These are phyloP conservation scores for Helogale parvula DNA, from an alignment of 2,113 vertebrate species.

Conservation along the genomic window DNA sequence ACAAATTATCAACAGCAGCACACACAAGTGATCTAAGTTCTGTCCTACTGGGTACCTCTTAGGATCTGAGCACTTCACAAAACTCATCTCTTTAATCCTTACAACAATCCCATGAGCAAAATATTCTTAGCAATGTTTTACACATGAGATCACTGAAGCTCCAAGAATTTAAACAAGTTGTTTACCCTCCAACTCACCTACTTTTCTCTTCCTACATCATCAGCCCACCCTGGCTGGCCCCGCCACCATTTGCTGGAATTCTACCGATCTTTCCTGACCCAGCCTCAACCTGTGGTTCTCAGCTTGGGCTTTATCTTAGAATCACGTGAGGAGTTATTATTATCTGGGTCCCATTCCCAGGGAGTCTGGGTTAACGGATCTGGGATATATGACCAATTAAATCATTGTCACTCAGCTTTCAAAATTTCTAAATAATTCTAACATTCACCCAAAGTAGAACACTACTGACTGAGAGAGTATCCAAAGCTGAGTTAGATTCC, in stretches of 20 bases:
- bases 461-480: not conserved
- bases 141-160: not conserved
- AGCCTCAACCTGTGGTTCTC: not conserved
- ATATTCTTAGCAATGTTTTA: not conserved
- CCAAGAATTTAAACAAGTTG: not conserved
- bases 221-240: not conserved
- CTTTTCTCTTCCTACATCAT: not conserved
- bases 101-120: not conserved
- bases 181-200: not conserved
- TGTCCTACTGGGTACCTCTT: not conserved
- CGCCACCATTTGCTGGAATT: not conserved
- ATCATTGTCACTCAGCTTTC: not conserved
- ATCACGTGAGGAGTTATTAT: not conserved
- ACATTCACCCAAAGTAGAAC: not conserved
- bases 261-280: not conserved
- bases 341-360: not conserved
- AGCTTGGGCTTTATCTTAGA: not conserved
- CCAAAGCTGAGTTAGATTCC: not conserved
- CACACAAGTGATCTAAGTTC: not conserved
- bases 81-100: not conserved
- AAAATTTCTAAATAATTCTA: not conserved
- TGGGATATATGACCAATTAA: not conserved
- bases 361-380: not conserved
- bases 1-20: not conserved
- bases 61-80: not conserved